Conservation (phyloP, 2,113 vertebrate species). For the Bombycilla garrulus region DNA sequence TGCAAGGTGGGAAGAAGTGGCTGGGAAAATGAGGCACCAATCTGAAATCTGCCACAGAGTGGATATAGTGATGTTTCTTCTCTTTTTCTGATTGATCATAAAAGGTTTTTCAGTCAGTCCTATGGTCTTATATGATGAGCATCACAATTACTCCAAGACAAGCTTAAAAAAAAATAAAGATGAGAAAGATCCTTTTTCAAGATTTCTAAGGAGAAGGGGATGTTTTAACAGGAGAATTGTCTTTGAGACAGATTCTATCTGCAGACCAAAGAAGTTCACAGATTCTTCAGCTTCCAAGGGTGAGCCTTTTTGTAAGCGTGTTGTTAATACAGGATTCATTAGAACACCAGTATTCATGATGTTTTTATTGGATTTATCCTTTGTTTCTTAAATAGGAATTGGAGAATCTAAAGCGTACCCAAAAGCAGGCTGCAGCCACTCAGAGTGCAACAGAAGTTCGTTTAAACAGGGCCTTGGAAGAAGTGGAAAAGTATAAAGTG, state of each 20-base stretch:
- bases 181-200: background rate
- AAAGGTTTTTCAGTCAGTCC: background rate
- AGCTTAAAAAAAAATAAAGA: background rate
- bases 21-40: background rate
- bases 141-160: background rate
- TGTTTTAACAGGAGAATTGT: background rate
- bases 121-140: background rate
- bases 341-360: background rate
- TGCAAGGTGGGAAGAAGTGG: background rate
- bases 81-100: background rate
- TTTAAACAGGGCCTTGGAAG: slow-evolving; percentile 90
- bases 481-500: slow-evolving; percentile 81
- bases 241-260: background rate
- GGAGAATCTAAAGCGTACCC: slow-evolving; percentile 78
- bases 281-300: background rate
- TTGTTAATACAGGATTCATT: background rate
- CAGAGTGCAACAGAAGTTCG: slow-evolving; percentile 84
- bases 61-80: background rate
- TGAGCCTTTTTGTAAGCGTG: background rate
- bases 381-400: slow-evolving; percentile 78
- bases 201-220: background rate
- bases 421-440: slow-evolving; percentile 80
- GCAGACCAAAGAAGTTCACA: background rate
- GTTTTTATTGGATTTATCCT: background rate
- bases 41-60: background rate